Evolutionary conservation across 2,797 vertebrate species (phyloP).

Genomic region (Rhadinocentrus ornatus): DNA sequence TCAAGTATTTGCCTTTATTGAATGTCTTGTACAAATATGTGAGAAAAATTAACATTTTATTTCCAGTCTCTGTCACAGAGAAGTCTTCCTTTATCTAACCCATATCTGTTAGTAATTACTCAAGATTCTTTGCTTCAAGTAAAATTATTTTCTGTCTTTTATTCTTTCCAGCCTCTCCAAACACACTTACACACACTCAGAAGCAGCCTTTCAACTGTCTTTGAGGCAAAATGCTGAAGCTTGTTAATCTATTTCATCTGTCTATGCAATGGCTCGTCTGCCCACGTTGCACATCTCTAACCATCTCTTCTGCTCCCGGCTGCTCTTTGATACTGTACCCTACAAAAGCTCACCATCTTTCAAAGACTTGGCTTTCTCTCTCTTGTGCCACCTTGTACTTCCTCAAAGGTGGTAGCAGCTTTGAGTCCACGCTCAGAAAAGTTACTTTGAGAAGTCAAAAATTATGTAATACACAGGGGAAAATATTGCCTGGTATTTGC

Average conservation of each 20-base stretch:
- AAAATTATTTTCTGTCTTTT: not conserved
- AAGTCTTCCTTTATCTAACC: not conserved
- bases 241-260: conserved; percentile 76
- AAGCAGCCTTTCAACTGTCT: conserved; percentile 49
- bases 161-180: conserved; percentile 13
- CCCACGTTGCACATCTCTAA: conserved; percentile 66
- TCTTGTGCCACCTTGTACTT: conserved; percentile 31
- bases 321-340: conserved; percentile 68
- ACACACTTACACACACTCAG: conserved; percentile 5
- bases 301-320: conserved; percentile 58
- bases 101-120: not conserved
- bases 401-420: conserved; percentile 40
- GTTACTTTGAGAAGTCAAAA: conserved; percentile 44
- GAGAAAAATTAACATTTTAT: no score
- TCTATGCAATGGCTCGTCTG: conserved; percentile 65
- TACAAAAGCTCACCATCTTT: conserved; percentile 71
- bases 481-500: conserved; percentile 51
- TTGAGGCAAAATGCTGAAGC: conserved; percentile 67
- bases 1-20: no score
- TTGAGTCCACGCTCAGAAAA: conserved; percentile 51
- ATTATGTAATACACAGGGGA: conserved; percentile 58
- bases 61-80: not conserved
- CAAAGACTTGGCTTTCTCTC: conserved; percentile 60
- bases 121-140: not conserved
- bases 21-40: no score